A percentile compares a stretch with the other conserved stretches of the same genome.
Conservation (phyloP, 2,113 vertebrate genomes). For the Hepsetus odoe region DNA sequence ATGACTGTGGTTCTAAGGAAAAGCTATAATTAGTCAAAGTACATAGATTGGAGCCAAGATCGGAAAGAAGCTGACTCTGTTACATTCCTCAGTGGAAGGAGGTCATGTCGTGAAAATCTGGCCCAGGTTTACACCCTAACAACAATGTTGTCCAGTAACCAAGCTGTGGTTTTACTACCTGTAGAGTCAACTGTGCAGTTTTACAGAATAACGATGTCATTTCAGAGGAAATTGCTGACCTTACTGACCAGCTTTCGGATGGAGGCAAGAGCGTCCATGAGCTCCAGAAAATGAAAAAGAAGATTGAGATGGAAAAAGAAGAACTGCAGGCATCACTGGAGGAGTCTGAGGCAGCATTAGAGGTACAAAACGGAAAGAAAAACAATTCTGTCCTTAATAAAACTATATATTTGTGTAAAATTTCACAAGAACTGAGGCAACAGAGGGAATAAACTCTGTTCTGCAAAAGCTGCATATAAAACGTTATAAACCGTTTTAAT, state of each 20-base stretch:
- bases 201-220: neutral
- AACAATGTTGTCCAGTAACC: neutral
- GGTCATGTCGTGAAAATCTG: neutral
- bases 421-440: neutral
- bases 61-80: slow-evolving; percentile 19
- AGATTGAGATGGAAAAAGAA: slow-evolving; percentile 82
- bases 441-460: neutral
- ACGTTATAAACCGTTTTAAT: neutral
- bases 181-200: neutral
- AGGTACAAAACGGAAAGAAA: slow-evolving; percentile 61
- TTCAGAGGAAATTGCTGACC: slow-evolving; percentile 77
- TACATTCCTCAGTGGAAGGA: slow-evolving; percentile 5
- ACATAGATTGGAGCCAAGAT: slow-evolving; percentile 6
- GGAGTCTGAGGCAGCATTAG: slow-evolving; percentile 78
- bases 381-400: neutral
- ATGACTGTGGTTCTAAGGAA: neutral
- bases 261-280: slow-evolving; percentile 80
- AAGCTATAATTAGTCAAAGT: slow-evolving; percentile 25
- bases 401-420: neutral
- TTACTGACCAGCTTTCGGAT: slow-evolving; percentile 79
- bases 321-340: slow-evolving; percentile 80
- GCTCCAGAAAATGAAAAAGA: slow-evolving; percentile 81
- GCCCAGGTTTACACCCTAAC: neutral
- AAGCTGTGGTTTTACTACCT: neutral
- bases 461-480: neutral